Percentiles rank a stretch among this genome's conserved stretches.
Conservation (phyloP, 2,888 invertebrate genomes). For the Diploptera punctata region DNA sequence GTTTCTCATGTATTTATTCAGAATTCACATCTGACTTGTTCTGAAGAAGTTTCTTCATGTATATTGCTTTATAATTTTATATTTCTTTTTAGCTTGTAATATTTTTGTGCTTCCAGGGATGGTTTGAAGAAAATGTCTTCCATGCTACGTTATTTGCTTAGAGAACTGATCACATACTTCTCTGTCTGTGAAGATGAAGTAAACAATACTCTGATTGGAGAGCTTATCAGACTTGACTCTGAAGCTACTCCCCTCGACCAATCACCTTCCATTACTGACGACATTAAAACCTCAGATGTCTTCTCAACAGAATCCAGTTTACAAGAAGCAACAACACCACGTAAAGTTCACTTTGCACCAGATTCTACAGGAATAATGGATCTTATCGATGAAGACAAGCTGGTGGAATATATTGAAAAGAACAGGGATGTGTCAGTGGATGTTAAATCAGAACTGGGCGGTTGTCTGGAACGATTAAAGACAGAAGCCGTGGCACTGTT, state of each 20-base stretch:
- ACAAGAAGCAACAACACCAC: background rate
- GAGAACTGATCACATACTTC: conserved; percentile 76
- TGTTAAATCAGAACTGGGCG: conserved; percentile 69
- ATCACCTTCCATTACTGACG: background rate
- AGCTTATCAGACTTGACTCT: background rate
- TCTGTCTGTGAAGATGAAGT: conserved; percentile 79
- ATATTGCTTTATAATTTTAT: no score
- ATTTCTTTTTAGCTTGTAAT: no score
- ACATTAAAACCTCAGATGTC: background rate
- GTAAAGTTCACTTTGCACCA: conserved; percentile 71
- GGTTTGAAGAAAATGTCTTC: conserved; percentile 68
- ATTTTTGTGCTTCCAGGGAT: conserved; percentile 60
- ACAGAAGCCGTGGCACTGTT: conserved; percentile 74
- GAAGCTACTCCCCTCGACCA: background rate
- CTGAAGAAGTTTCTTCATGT: no score
- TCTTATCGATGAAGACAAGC: conserved; percentile 66
- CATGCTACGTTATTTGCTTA: conserved; percentile 69
- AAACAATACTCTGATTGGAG: conserved; percentile 72
- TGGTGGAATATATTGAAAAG: conserved; percentile 62
- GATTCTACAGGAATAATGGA: conserved; percentile 66
- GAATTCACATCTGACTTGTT: no score
- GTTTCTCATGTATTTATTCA: no score
- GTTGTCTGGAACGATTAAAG: conserved; percentile 70
- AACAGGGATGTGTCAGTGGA: conserved; percentile 61
- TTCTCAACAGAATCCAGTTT: background rate